Percentiles rank a stretch among this genome's conserved stretches.
These are phyloP conservation scores for Neofelis nebulosa DNA, from an alignment of 2,113 vertebrate genomes.

Conservation along the genomic window DNA sequence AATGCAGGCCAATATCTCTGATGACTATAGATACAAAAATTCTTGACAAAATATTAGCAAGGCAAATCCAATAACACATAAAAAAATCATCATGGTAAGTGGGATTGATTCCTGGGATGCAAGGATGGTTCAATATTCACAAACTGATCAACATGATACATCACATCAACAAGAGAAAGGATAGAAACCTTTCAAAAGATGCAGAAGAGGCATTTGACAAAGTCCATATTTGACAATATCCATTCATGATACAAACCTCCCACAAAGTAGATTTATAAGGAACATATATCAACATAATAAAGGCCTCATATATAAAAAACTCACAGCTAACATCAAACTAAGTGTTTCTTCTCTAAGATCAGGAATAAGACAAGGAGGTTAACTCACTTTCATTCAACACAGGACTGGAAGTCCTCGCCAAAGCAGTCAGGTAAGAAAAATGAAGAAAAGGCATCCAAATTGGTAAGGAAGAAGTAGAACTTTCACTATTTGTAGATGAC, in stretches of 20 bases:
- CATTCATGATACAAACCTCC: background rate
- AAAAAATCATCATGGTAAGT: background rate
- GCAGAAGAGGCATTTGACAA: background rate
- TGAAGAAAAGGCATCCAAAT: background rate
- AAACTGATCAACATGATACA: background rate
- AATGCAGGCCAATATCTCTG: background rate
- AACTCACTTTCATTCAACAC: background rate
- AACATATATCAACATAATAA: background rate
- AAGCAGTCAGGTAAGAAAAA: background rate
- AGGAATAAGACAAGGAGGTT: background rate
- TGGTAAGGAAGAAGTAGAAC: background rate
- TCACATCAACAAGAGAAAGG: background rate
- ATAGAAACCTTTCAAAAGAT: background rate
- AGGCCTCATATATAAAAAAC: background rate
- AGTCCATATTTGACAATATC: background rate
- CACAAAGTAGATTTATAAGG: background rate
- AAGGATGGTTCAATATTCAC: background rate
- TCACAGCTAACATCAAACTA: background rate
- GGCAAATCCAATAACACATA: background rate
- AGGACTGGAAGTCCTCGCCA: background rate
- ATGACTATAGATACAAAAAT: background rate
- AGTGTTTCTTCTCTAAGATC: background rate
- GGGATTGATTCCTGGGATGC: background rate
- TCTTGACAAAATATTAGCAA: background rate
- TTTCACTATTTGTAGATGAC: background rate